Evolutionary conservation across 35 echinoderm and acorn worm species (phyloP), one percentile per base, ranked within the genome.

Genomic region (Ptychodera flava): DNA sequence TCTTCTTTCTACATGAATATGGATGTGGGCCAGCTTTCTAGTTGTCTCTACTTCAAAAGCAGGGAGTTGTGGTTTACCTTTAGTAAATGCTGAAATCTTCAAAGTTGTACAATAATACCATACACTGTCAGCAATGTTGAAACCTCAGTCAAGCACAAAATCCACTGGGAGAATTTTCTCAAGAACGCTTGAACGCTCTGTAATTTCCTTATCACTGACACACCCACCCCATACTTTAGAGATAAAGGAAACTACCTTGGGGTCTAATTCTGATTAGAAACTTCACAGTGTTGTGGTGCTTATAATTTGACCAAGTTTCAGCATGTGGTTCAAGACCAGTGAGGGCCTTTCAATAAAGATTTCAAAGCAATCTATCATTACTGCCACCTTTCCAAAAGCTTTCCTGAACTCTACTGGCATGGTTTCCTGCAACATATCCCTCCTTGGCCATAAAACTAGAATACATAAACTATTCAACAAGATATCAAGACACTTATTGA

Each of bases 191-290:
- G 31, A 12, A 82, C 36, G 10, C 36, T 82, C 81, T 82, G 14
- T 82, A 35, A 82, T 31, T 12, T 82, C 12, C 81, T 82, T 82
- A 10, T 82, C 81, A 82, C 81, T 82, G 81, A 32, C 81, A 16
- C 80, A 31, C 16, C 80, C 80, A 31, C 80, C 80, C 0, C 80
- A 81, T 31, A 33, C 0, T 33, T 81, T 81, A 31, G 80, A 81
- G 30, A 81, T 81, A 0, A 81, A 81, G 80, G 29, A 31, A 0
- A 81, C 0, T 81, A 81, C 80, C 80, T 81, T 81, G 80, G 34
- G 80, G 80, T 83, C 34, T 83, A 30, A 83, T 36, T 83, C 82
- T 28, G 35, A 83, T 36, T 15, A 83, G 35, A 36, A 36, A 83
- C 38, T 83, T 83, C 29, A 83, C 82, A 29, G 33, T 83, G 35